A percentile compares a stretch with the other conserved stretches of the same genome.
These are phyloP conservation scores for Eulemur coronatus DNA, from an alignment of 2,797 vertebrate genomes.

Conservation along the genomic window DNA sequence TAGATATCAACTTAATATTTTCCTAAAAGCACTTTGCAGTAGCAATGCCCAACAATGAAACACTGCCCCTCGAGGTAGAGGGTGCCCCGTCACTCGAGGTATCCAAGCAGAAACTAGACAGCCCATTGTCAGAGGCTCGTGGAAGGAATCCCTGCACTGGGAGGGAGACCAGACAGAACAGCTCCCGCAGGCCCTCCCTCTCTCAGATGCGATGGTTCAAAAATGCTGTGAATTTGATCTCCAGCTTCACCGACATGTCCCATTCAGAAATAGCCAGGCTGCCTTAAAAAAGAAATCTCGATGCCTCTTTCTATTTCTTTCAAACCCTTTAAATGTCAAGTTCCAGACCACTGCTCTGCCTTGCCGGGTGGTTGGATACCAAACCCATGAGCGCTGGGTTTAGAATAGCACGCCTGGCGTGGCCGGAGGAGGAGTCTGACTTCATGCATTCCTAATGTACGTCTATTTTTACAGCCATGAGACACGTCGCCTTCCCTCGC, in stretches of 20 bases:
- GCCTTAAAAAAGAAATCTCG: constrained; percentile 72
- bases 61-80: not conserved
- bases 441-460: constrained; percentile 25
- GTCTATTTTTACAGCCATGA: constrained; percentile 71
- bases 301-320: constrained; percentile 70
- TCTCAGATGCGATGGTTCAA: constrained; percentile 1
- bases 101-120: constrained; percentile 2
- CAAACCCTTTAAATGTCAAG: constrained; percentile 79
- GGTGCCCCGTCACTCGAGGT: not conserved
- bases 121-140: not conserved
- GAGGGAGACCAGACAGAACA: not conserved
- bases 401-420: constrained; percentile 54
- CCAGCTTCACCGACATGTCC: constrained; percentile 50
- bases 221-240: constrained; percentile 55
- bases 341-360: constrained; percentile 73
- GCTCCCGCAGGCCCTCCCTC: not conserved
- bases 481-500: constrained; percentile 61
- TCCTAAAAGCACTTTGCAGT: not conserved
- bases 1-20: not conserved
- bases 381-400: constrained; percentile 63
- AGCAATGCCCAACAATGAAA: not conserved
- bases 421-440: constrained; percentile 60
- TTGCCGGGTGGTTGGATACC: constrained; percentile 51
- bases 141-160: not conserved
- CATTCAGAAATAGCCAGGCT: constrained; percentile 79